Conservation (phyloP, 2,113 vertebrate genomes). For the Egretta garzetta region DNA sequence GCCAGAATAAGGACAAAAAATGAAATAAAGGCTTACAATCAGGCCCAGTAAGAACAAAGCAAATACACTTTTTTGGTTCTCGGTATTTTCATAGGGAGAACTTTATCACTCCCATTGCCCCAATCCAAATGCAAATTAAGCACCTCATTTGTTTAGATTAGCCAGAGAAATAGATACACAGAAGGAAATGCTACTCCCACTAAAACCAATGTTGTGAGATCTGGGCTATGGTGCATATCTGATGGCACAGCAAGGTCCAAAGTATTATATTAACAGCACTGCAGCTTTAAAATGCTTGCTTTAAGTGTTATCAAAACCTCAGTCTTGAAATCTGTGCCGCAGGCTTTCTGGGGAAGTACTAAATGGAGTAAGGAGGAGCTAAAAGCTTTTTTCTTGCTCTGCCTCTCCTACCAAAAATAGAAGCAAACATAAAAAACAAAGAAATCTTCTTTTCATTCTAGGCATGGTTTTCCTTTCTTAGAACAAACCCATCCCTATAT, state of each 20-base stretch:
- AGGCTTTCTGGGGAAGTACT: background rate
- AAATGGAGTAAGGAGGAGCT: background rate
- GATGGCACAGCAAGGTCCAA: slow-evolving; percentile 5
- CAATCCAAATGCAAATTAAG: slow-evolving; percentile 35
- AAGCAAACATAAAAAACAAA: background rate
- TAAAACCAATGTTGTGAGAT: background rate
- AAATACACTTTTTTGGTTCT: background rate
- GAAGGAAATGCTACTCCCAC: background rate
- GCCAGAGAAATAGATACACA: background rate
- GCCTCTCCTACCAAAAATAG: background rate
- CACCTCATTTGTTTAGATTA: slow-evolving; percentile 34
- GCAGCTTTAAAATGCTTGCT: background rate
- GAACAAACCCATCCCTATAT: background rate
- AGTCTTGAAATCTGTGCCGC: background rate
- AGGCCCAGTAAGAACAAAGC: background rate
- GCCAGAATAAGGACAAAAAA: background rate
- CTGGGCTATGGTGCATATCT: slow-evolving; percentile 28
- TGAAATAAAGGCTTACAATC: background rate
- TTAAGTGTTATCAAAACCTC: background rate
- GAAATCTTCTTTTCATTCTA: background rate
- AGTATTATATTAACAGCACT: background rate
- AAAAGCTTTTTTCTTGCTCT: background rate
- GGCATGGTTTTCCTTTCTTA: background rate
- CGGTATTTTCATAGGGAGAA: background rate
- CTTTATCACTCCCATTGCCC: background rate